Evolutionary conservation across 2,113 vertebrate genomes (phyloP).

Genomic region (Aegithalos caudatus): DNA sequence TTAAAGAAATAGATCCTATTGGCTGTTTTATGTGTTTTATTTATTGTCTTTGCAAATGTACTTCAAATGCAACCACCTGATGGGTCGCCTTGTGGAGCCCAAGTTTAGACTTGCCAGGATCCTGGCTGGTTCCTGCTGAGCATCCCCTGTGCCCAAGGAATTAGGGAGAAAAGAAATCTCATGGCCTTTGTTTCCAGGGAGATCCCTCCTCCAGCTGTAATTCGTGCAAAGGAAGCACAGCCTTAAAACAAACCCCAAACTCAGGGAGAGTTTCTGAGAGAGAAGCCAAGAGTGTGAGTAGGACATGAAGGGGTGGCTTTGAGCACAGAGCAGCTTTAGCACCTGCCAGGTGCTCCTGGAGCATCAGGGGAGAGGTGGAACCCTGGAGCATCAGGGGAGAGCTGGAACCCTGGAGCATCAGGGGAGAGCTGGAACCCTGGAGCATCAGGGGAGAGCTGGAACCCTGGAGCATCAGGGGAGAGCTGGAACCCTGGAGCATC

Average conservation of each 20-base stretch:
- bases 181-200: neutral
- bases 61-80: neutral
- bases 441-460: neutral
- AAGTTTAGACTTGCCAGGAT: neutral
- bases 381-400: neutral
- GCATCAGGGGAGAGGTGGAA: neutral
- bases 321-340: neutral
- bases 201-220: neutral
- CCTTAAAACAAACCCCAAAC: neutral
- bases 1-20: neutral
- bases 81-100: neutral
- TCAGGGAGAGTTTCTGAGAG: neutral
- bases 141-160: neutral
- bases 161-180: neutral
- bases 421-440: neutral
- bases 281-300: neutral
- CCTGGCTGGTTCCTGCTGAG: neutral
- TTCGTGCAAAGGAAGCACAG: neutral
- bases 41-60: neutral
- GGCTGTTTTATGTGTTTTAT: neutral
- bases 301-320: neutral
- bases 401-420: neutral
- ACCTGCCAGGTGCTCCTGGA: neutral
- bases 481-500: neutral
- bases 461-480: neutral